Base-by-base conservation (phyloP, 2,888 invertebrate genomes). In the Cataglyphis cursor region DNA sequence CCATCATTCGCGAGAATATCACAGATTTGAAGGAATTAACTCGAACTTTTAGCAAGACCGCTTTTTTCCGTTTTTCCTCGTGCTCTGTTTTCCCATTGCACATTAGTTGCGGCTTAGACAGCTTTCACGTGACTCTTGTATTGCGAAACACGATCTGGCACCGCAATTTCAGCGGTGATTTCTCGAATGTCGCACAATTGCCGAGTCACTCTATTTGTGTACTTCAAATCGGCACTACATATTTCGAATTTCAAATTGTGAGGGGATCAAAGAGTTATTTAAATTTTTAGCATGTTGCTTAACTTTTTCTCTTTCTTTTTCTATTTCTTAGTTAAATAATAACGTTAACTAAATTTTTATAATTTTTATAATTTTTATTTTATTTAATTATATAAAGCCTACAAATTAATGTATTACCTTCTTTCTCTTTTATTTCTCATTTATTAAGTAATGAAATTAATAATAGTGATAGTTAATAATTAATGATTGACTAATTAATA, bases 171-270 rank as follows among this genome's bases (percentile, higher is more conserved):
- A 68, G 24, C 12, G 35, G 51, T 18, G 24, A 0, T 41, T 51
- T 68, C 12, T 54, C 38, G 54, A 65, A 31, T 65, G 64, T 35
- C 64, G 31, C 1, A 2, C 65, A 15, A 75, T 75, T 75, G 74
- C 48, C 48, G 6, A 41, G 31, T 48, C 28, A 18, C 21, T 41
- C 59, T 3, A 59, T 59, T 72, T 72, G 31, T 31, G 31, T 35
- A 38, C 15, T 28, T n/a, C 44, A n/a, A 74, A 18, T 18, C 15
- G 5, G 21, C 8, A 61, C 15, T 28, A 15, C 1, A 48, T 70
- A 70, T 70, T 35, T 38, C 38, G 59, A 38, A 72, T 59, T 24
- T 74, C 64, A 15, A 65, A 65, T 75, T 59, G 21, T 44, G 21
- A 65, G 3, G 0, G 48, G 9, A 35, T 65, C n/a, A 41, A 75